Evolutionary conservation across 2,888 invertebrate species (phyloP).

Genomic region (Drosophila glabriapex): DNA sequence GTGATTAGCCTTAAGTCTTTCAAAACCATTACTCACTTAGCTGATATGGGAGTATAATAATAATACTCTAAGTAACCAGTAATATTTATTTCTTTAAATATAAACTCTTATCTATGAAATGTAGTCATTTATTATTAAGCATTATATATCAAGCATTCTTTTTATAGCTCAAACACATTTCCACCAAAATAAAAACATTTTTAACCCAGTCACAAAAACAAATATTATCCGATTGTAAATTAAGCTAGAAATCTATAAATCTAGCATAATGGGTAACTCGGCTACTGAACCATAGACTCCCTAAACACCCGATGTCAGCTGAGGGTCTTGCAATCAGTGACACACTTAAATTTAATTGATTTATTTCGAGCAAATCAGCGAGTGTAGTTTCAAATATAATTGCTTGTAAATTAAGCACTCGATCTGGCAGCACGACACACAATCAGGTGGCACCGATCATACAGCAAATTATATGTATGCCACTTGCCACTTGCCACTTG

Average conservation of each 20-base stretch:
- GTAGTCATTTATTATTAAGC: background rate
- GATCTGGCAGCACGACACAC: slow-evolving; percentile 33
- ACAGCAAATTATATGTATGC: background rate
- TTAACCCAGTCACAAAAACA: slow-evolving; percentile 19
- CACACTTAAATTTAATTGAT: slow-evolving; percentile 79
- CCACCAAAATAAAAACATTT: background rate
- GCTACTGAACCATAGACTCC: background rate
- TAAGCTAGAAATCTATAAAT: slow-evolving; percentile 24
- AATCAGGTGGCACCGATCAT: slow-evolving; percentile 45
- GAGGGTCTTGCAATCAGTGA: slow-evolving; percentile 66
- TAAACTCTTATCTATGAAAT: background rate
- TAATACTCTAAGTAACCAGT: background rate
- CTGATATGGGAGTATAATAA: background rate
- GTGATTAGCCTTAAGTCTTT: background rate
- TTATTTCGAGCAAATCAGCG: slow-evolving; percentile 77
- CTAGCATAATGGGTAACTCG: slow-evolving; percentile 20
- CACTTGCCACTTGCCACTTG: slow-evolving; percentile 11
- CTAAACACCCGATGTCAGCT: slow-evolving; percentile 3
- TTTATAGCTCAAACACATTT: background rate
- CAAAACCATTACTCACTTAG: background rate
- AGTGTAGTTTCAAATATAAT: slow-evolving; percentile 78
- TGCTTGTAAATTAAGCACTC: slow-evolving; percentile 78
- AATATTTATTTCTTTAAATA: background rate
- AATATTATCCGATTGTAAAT: slow-evolving; percentile 39
- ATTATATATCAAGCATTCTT: background rate